Conservation (phyloP, 53 echinoderm and acorn worm genomes). For the Paracentrotus lividus region DNA sequence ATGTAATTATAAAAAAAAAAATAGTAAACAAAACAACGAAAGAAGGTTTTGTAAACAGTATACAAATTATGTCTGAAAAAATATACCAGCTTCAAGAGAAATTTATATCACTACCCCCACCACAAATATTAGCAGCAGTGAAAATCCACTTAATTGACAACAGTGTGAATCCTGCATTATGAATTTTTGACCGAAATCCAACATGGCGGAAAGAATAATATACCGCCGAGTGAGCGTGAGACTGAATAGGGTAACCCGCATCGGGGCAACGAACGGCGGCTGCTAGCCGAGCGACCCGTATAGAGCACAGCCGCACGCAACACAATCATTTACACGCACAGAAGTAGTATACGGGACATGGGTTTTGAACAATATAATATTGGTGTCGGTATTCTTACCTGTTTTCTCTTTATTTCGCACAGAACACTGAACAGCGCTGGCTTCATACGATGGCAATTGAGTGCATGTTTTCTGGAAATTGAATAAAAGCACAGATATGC, state of each 20-base stretch:
- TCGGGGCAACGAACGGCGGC: neutral
- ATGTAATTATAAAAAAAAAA: too few species aligned
- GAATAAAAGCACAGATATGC: slow-evolving; percentile 32
- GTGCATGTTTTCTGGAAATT: slow-evolving; percentile 97
- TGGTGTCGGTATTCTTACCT: slow-evolving; percentile 80
- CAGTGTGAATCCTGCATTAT: slow-evolving; percentile 54
- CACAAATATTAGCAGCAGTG: slow-evolving; percentile 10
- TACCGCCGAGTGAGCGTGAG: slow-evolving; percentile 49
- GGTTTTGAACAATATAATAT: slow-evolving; percentile 11
- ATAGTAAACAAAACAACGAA: too few species aligned
- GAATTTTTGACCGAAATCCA: slow-evolving; percentile 71
- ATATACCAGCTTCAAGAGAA: too few species aligned
- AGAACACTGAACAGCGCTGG: slow-evolving; percentile 99
- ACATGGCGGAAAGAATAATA: slow-evolving; percentile 71
- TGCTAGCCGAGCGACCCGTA: slow-evolving; percentile 15
- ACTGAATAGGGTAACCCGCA: slow-evolving; percentile 58
- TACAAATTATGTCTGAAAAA: too few species aligned
- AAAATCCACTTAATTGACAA: slow-evolving; percentile 24
- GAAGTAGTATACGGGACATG: slow-evolving; percentile 16
- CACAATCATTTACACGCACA: too few species aligned
- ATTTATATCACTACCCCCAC: neutral
- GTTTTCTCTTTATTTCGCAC: slow-evolving; percentile 99
- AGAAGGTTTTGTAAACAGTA: too few species aligned
- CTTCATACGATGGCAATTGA: slow-evolving; percentile 99
- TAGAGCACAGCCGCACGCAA: neutral